phyloP scores from a whole-genome alignment of 2,888 invertebrate genomes.

The Conus canariensis region DNA sequence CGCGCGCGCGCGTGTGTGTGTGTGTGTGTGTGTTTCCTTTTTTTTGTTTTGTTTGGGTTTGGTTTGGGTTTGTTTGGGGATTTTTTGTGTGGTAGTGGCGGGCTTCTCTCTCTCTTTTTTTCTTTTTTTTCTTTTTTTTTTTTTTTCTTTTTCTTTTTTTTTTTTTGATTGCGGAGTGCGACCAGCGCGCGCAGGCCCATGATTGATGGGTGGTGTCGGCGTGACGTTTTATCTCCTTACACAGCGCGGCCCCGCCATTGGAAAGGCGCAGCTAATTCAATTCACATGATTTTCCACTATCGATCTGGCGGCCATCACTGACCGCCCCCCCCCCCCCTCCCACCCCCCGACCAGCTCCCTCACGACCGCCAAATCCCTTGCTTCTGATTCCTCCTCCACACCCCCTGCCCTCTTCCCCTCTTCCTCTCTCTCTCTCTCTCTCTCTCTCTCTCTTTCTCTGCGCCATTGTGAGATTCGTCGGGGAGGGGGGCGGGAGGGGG shows the following conservation, averaged over 20 bases:
- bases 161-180: no score
- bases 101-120: no score
- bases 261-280: slow-evolving; percentile 46
- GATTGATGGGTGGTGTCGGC: slow-evolving; percentile 38
- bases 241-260: slow-evolving; percentile 25
- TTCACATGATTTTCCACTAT: slow-evolving; percentile 44
- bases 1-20: no score
- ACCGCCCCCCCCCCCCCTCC: no score
- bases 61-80: no score
- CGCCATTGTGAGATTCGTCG: background rate
- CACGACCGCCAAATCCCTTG: background rate
- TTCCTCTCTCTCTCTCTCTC: background rate
- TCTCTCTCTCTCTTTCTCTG: background rate
- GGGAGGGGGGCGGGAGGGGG: background rate
- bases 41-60: no score
- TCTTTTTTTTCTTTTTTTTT: no score
- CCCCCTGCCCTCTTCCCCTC: background rate
- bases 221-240: slow-evolving; percentile 43
- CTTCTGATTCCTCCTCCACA: background rate
- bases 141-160: no score
- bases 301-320: background rate
- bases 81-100: no score
- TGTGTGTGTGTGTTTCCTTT: no score
- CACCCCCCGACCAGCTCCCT: background rate
- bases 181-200: background rate